A percentile compares a stretch with the other conserved stretches of the same genome.
phyloP scores from a whole-genome alignment of 1,140 invertebrate species.

The Microvelia longipes region DNA sequence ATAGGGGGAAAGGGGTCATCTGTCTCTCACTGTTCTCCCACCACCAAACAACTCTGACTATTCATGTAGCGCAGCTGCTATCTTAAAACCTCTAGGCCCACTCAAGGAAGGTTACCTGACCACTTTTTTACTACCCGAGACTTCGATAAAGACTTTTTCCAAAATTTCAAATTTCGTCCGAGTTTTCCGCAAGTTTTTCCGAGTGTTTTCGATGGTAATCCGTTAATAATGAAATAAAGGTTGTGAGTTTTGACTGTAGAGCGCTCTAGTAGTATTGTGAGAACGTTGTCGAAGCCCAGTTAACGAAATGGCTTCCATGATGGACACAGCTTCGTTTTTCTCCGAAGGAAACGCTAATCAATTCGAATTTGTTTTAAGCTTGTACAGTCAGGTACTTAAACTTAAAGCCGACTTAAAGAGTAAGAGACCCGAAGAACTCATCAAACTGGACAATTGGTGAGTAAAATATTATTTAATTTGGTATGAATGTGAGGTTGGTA shows the following conservation, averaged over 20 bases:
- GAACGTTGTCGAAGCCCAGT: conserved; percentile 12
- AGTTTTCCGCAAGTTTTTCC: neutral
- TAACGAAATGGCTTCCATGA: conserved; percentile 56
- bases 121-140: neutral
- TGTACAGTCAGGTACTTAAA: conserved; percentile 73
- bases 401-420: conserved; percentile 71
- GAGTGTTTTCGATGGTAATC: neutral
- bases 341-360: conserved; percentile 67
- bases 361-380: conserved; percentile 71
- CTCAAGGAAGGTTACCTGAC: conserved; percentile 10
- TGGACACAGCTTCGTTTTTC: conserved; percentile 80
- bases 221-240: conserved; percentile 1
- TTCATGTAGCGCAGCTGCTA: conserved; percentile 10
- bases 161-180: neutral
- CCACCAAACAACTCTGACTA: conserved; percentile 6
- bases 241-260: neutral
- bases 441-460: conserved; percentile 87
- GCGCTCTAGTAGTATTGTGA: conserved; percentile 12
- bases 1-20: conserved; percentile 11
- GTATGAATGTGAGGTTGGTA: conserved; percentile 16
- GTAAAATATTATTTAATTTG: conserved; percentile 29
- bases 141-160: neutral
- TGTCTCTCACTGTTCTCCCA: conserved; percentile 3
- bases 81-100: conserved; percentile 6
- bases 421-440: conserved; percentile 82